Base-by-base conservation (phyloP, 2,888 invertebrate species). In the Acronicta alni region DNA sequence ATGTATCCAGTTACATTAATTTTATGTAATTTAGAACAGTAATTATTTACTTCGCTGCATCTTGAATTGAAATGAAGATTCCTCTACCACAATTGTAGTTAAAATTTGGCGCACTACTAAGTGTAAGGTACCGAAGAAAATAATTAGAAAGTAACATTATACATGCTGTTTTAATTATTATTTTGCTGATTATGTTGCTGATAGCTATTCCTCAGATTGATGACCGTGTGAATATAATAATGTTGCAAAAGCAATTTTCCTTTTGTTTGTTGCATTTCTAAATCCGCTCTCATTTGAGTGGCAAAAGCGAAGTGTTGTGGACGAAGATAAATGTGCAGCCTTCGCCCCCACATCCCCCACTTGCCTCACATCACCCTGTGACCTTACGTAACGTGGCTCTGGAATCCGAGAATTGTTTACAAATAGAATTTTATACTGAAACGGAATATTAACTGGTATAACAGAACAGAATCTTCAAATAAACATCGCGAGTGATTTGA, bases 321-420 rank as follows among this genome's bases (percentile, higher is more conserved):
- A 74, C 61, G 59, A 68, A 68, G 68, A 75, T 62, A 56, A 68
- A 75, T 71, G 75, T 62, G 35, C 32, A 55, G 44, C 45, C 38
- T 35, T 41, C 17, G 16, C 18, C 23, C 18, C 18, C 18, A 7
- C 20, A 3, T 15, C 45, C 35, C 26, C 10, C 7, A 9, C 26
- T 15, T 18, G 7, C 15, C 37, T 9, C 37, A 16, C 16, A 6
- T 10, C n/a, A 41, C 23, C 35, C 38, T 38, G 16, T 46, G 44
- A 53, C 42, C 71, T 64, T 53, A 70, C 57, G 51, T 67, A 71
- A 66, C 54, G 51, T 14, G n/a, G 18, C 23, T 47, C 32, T 14
- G 16, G 18, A 65, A 43, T 46, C 32, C 42, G 23, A 41, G 72
- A 51, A 66, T 58, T 65, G 58, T 70, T 67, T 70, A 64, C 57